Percentiles rank a stretch among this genome's conserved stretches.
These are phyloP conservation scores for Celastrina argiolus DNA, from an alignment of 2,888 invertebrate genomes.

Conservation along the genomic window DNA sequence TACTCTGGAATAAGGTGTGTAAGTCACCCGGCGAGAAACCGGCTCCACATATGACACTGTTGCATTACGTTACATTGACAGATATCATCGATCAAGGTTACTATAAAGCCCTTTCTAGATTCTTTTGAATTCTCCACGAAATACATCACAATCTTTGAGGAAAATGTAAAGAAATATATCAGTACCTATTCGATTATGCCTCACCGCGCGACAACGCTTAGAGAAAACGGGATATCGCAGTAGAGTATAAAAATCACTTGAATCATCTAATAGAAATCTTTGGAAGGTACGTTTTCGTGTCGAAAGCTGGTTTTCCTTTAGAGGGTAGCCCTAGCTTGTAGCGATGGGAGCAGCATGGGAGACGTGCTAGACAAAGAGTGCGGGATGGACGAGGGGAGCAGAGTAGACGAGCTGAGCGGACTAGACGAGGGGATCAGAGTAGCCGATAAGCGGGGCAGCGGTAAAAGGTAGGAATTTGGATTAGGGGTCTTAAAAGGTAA, in stretches of 20 bases:
- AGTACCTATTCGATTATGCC: no score
- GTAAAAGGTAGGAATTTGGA: no score
- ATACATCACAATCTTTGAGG: conserved; percentile 4
- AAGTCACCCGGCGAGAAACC: conserved; percentile 63
- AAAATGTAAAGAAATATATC: neutral
- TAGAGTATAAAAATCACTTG: no score
- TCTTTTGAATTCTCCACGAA: conserved; percentile 26
- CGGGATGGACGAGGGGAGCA: conserved; percentile 44
- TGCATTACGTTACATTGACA: conserved; percentile 58
- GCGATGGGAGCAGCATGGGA: conserved; percentile 37
- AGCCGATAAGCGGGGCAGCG: conserved; percentile 34
- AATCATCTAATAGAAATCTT: no score
- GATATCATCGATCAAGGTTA: conserved; percentile 57
- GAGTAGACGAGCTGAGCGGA: conserved; percentile 38
- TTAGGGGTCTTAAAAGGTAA: no score
- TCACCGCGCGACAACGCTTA: no score
- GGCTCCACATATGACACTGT: conserved; percentile 63
- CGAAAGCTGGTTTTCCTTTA: neutral
- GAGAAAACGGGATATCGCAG: no score
- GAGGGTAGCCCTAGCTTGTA: no score
- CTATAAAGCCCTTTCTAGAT: conserved; percentile 45
- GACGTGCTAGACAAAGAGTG: conserved; percentile 42
- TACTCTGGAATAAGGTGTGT: conserved; percentile 52
- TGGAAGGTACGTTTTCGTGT: no score
- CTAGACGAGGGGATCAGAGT: conserved; percentile 39